Conservation (phyloP, 2,888 invertebrate genomes). For the Smittia aterrima region DNA sequence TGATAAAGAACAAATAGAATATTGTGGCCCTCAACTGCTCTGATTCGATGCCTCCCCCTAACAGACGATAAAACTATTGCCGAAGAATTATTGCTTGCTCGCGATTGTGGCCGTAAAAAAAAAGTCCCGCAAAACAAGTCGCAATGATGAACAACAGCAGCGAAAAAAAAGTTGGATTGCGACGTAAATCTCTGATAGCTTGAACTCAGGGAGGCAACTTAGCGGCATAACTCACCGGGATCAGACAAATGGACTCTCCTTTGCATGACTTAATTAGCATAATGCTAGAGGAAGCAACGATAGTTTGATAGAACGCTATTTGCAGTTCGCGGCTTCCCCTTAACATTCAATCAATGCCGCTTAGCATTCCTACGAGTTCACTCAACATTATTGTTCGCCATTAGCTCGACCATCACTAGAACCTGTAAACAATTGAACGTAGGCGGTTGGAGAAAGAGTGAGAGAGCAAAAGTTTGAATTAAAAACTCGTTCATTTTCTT, state of each 20-base stretch:
- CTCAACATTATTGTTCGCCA: not conserved
- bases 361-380: conserved; percentile 1
- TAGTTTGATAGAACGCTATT: conserved; percentile 20
- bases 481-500: conserved; percentile 40
- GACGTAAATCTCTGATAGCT: conserved; percentile 16
- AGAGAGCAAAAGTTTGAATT: conserved; percentile 25
- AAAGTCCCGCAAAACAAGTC: conserved; percentile 10
- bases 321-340: conserved; percentile 5
- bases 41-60: not conserved
- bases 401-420: not conserved
- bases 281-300: conserved; percentile 15
- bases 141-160: conserved; percentile 4
- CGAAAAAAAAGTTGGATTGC: not conserved
- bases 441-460: not conserved
- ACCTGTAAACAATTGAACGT: not conserved
- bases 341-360: conserved; percentile 19
- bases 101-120: conserved; percentile 22
- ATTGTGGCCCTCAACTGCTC: not conserved
- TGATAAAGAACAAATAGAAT: conserved; percentile 30
- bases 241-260: conserved; percentile 30
- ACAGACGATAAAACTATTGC: not conserved
- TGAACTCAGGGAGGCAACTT: not conserved
- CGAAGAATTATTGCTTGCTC: conserved; percentile 21
- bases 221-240: not conserved
- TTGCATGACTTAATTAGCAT: conserved; percentile 38